Conservation (phyloP, 2,797 vertebrate genomes). For the Eospalax fontanierii region DNA sequence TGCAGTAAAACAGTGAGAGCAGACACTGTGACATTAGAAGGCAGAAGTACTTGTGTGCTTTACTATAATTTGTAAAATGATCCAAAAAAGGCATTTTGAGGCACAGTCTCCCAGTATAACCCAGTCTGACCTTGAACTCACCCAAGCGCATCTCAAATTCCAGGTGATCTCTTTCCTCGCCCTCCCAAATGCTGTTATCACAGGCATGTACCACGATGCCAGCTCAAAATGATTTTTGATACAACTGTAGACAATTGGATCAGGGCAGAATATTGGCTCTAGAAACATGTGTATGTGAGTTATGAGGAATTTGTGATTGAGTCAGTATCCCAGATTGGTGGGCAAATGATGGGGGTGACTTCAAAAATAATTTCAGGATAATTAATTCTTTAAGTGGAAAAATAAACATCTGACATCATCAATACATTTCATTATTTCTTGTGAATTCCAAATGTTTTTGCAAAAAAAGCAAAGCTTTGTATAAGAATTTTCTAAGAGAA, state of each 20-base stretch:
- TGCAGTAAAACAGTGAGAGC: constrained; percentile 43
- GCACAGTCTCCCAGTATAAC: background rate
- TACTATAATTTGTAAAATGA: constrained; percentile 37
- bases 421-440: constrained; percentile 43
- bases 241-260: constrained; percentile 31
- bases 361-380: constrained; percentile 63
- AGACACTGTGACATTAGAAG: constrained; percentile 51
- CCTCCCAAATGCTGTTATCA: background rate
- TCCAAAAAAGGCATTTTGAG: background rate
- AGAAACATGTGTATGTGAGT: constrained; percentile 46
- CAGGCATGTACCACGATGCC: background rate
- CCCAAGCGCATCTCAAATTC: background rate
- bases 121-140: background rate
- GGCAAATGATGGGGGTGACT: constrained; percentile 55
- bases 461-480: constrained; percentile 64
- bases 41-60: constrained; percentile 50
- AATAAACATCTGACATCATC: constrained; percentile 18
- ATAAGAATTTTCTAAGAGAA: constrained; percentile 6
- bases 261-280: constrained; percentile 46
- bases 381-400: constrained; percentile 60
- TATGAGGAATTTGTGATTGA: constrained; percentile 24
- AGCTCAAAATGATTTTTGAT: constrained; percentile 57
- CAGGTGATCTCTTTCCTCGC: background rate
- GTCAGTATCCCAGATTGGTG: background rate
- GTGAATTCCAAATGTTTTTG: constrained; percentile 13